Conservation (phyloP, 2,797 vertebrate species). For the Rhynchotus rufescens region DNA sequence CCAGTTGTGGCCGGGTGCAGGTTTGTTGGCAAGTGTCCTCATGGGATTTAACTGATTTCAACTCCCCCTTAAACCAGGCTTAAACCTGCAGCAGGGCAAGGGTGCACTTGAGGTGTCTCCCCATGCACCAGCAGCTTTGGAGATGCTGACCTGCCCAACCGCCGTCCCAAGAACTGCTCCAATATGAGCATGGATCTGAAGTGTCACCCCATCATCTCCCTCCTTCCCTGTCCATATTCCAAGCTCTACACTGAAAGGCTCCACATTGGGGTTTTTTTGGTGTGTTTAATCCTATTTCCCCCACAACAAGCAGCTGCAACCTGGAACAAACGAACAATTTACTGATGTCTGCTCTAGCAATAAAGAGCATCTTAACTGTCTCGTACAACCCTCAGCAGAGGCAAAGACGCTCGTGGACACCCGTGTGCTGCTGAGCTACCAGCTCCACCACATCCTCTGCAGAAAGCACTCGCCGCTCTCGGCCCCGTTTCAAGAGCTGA, state of each 20-base stretch:
- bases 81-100: not conserved
- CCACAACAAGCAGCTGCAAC: not conserved
- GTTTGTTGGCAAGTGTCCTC: not conserved
- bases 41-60: not conserved
- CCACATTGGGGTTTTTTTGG: not conserved
- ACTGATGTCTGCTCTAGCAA: not conserved
- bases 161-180: not conserved
- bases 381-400: not conserved
- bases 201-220: fast-evolving
- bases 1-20: not conserved
- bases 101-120: not conserved
- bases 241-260: not conserved
- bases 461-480: not conserved
- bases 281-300: not conserved
- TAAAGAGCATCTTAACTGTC: not conserved
- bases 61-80: not conserved
- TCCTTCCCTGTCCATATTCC: not conserved
- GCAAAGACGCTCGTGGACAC: not conserved
- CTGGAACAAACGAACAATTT: not conserved
- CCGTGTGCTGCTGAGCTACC: fast-evolving
- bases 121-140: not conserved
- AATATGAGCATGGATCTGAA: not conserved
- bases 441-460: not conserved
- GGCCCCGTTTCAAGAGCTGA: not conserved
- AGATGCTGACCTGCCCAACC: not conserved